phyloP scores from a whole-genome alignment of 2,113 vertebrate genomes.

The Phoenicopterus ruber region DNA sequence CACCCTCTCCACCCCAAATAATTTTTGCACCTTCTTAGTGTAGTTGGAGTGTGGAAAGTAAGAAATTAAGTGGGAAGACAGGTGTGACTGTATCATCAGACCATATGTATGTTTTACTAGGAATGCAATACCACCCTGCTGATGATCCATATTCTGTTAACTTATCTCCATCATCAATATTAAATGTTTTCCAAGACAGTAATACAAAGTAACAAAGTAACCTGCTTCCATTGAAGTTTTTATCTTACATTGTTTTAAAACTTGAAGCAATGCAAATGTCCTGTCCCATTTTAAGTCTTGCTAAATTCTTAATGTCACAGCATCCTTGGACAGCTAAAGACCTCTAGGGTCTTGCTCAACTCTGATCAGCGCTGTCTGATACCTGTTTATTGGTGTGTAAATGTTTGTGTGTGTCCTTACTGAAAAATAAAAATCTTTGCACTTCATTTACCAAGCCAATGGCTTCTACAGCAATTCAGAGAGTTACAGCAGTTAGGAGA shows the following conservation, averaged over 20 bases:
- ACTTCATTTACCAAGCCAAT: background rate
- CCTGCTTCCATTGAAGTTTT: background rate
- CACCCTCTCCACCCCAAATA: background rate
- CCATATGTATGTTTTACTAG: background rate
- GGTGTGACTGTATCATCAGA: background rate
- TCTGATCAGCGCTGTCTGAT: background rate
- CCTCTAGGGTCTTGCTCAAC: background rate
- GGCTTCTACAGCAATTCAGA: background rate
- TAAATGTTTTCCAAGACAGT: background rate
- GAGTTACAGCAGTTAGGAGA: background rate
- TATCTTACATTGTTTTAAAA: background rate
- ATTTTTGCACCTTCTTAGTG: background rate
- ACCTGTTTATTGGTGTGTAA: background rate
- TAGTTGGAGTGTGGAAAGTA: background rate
- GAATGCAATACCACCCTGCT: background rate
- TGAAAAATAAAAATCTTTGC: background rate
- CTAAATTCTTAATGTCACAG: background rate
- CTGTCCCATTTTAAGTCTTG: background rate
- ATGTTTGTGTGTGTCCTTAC: background rate
- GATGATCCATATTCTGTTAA: background rate
- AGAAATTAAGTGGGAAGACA: background rate
- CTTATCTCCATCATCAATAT: background rate
- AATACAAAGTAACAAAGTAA: background rate
- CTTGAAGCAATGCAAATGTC: background rate
- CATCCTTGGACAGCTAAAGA: background rate